These are phyloP conservation scores for Neotoma lepida DNA, from an alignment of 2,113 vertebrate genomes.

Conservation along the genomic window DNA sequence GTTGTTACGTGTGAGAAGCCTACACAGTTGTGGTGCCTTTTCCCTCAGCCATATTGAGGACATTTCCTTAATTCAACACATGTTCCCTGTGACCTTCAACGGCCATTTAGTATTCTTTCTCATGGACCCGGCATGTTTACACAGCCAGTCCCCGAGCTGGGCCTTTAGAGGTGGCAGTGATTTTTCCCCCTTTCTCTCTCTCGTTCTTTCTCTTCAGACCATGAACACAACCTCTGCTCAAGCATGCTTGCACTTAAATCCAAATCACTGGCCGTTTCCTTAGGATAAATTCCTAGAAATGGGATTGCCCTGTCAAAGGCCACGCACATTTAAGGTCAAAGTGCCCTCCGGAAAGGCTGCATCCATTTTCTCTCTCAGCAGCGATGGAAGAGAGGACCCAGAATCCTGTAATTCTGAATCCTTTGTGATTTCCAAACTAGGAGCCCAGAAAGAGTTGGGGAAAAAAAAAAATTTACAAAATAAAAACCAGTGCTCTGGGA, in stretches of 20 bases:
- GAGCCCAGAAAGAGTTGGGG: slow-evolving; percentile 67
- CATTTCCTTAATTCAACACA: neutral
- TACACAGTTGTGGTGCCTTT: neutral
- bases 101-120: neutral
- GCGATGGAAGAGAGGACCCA: neutral
- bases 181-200: neutral
- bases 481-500: slow-evolving; percentile 58
- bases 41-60: neutral
- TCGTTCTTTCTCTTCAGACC: fast-evolving
- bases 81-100: neutral
- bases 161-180: neutral
- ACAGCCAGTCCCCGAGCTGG: neutral
- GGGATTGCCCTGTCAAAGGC: slow-evolving; percentile 58
- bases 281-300: slow-evolving; percentile 69
- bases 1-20: neutral
- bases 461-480: neutral
- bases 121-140: neutral
- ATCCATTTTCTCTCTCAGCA: slow-evolving; percentile 48
- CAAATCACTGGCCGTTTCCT: neutral
- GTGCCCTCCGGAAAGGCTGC: slow-evolving; percentile 44
- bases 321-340: neutral
- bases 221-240: neutral
- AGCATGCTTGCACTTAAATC: neutral
- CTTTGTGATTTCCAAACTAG: slow-evolving; percentile 71
- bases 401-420: slow-evolving; percentile 62